These are phyloP conservation scores for Hylaeus anthracinus DNA, from an alignment of 1,140 invertebrate species.

Conservation along the genomic window DNA sequence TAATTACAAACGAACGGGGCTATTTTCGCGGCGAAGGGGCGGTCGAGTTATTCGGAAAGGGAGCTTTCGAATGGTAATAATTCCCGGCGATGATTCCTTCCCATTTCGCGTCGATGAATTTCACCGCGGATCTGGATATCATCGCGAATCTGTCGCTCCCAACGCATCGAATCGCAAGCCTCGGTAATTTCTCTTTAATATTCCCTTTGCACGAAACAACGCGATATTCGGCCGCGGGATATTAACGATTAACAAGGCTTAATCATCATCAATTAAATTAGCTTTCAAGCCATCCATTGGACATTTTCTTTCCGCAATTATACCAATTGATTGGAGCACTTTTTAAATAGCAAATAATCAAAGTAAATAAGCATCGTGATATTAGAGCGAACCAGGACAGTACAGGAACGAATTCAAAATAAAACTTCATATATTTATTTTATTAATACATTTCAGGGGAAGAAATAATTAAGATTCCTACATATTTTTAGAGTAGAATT, in stretches of 20 bases:
- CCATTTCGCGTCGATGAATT: constrained; percentile 37
- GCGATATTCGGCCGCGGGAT: not conserved
- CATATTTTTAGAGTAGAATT: too few relatives aligned
- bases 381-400: too few relatives aligned
- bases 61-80: constrained; percentile 48
- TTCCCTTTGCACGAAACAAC: constrained; percentile 1
- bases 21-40: constrained; percentile 16
- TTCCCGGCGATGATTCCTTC: constrained; percentile 38
- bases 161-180: not conserved
- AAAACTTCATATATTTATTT: too few relatives aligned
- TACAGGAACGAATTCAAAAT: too few relatives aligned
- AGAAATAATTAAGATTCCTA: too few relatives aligned
- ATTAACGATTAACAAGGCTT: not conserved
- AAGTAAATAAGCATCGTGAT: too few relatives aligned
- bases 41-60: constrained; percentile 21
- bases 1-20: constrained; percentile 44
- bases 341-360: too few relatives aligned
- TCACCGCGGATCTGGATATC: not conserved
- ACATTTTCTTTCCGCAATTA: not conserved
- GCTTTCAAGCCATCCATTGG: not conserved
- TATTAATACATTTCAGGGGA: too few relatives aligned
- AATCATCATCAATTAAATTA: not conserved
- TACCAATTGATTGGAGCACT: too few relatives aligned
- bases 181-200: not conserved
- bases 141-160: not conserved